Evolutionary conservation across 1,140 invertebrate genomes (phyloP).

Genomic region (Spodoptera litura): DNA sequence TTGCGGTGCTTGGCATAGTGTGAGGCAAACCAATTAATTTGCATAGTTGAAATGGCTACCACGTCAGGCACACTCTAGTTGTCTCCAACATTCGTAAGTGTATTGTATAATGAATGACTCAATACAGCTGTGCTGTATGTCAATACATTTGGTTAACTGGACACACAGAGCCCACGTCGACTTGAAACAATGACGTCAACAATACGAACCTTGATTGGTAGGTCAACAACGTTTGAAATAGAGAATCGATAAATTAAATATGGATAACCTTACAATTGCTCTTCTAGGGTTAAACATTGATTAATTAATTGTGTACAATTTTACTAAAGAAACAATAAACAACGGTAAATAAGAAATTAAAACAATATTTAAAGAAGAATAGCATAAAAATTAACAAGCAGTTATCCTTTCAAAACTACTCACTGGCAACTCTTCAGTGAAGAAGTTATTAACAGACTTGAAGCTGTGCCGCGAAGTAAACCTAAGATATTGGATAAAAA

Average conservation of each 20-base stretch:
- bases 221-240: neutral
- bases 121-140: constrained; percentile 17
- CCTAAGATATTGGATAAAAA: constrained; percentile 35
- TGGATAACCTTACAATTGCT: neutral
- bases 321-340: no score
- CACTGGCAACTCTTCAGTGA: constrained; percentile 5
- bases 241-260: constrained; percentile 1
- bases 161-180: constrained; percentile 9
- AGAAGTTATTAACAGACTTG: constrained; percentile 35
- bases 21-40: constrained; percentile 61
- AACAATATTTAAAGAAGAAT: neutral
- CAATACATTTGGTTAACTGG: constrained; percentile 34
- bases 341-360: no score
- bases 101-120: constrained; percentile 38
- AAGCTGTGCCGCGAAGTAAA: constrained; percentile 24
- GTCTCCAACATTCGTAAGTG: constrained; percentile 47
- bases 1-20: constrained; percentile 47
- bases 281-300: neutral
- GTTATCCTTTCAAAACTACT: constrained; percentile 12
- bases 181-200: constrained; percentile 20
- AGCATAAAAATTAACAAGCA: neutral
- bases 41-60: constrained; percentile 57
- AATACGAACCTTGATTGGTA: neutral
- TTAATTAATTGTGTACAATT: no score
- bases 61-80: constrained; percentile 53